Base-by-base conservation (phyloP, 2,113 vertebrate genomes). In the Rhagologus leucostigma region DNA sequence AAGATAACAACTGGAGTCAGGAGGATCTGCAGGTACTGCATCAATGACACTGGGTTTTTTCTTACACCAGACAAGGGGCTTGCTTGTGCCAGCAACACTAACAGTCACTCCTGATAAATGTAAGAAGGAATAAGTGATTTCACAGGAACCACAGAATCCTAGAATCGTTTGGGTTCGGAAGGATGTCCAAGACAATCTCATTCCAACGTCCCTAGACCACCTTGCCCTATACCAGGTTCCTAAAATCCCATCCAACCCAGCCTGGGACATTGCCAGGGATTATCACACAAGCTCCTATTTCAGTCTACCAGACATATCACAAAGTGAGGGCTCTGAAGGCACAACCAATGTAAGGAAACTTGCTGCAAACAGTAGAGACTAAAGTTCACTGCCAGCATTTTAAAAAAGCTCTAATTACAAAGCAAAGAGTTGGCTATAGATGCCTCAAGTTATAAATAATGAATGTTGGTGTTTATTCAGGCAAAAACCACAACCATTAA, bases 361-460 rank as follows among this genome's bases (percentile, higher is more conserved):
- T 52, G 13, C 52, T 78, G 47, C 52, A 59, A 78, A 57, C 4
- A 29, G 11, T 4, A 13, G 23, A 44, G 10, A 29, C 14, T 55
- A 7, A 76, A 78, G 46, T 19, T 60, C n/a, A 47, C 47, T 80
- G n/a, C 42, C 55, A 70, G 47, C 16, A 42, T 50, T 75, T 68
- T 32, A 70, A 53, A 5, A 6, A 68, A 79, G 29, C 69, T 70
- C 60, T 44, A 55, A 46, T 73, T 87, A 46, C 53, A 57, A 69
- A 26, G 41, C 62, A 49, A 39, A 74, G 44, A 20, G 49, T 84
- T 77, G 41, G 17, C 60, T 75, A 49, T 27, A 89, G 89, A 79
- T 82, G 65, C 60, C 53, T 92, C 21, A 21, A 21, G 35, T 89
- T 75, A 82, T 94, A 91, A 82, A 87, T 82, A 89, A 84, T 67